Conservation (phyloP, 2,797 vertebrate genomes). For the Esox masquinongy region DNA sequence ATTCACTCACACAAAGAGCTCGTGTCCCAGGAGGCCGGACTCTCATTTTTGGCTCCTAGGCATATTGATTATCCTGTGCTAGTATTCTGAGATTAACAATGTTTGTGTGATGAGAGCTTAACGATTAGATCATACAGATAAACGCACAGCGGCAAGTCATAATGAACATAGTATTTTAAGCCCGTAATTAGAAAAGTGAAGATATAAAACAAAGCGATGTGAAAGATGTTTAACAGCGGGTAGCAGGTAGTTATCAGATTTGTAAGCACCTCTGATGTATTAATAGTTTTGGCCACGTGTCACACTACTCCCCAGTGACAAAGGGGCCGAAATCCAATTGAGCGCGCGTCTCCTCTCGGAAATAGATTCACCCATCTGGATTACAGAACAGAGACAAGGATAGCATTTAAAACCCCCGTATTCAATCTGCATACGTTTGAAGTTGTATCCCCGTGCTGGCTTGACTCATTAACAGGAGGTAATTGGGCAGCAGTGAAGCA, state of each 20-base stretch:
- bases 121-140: neutral
- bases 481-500: conserved; percentile 16
- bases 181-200: neutral
- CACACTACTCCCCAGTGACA: neutral
- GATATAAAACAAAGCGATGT: neutral
- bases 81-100: neutral
- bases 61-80: neutral
- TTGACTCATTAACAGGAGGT: neutral
- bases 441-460: neutral
- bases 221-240: neutral
- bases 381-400: neutral
- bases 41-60: conserved; percentile 5
- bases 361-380: neutral
- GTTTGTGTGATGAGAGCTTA: conserved; percentile 5
- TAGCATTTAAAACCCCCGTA: neutral
- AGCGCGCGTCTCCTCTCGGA: neutral
- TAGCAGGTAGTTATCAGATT: neutral
- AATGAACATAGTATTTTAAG: neutral
- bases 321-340: neutral
- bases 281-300: neutral
- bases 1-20: conserved; percentile 3
- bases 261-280: neutral
- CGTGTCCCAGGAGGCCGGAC: neutral
- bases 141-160: neutral
- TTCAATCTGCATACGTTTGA: neutral